These are phyloP conservation scores for Lanius collurio DNA, from an alignment of 2,113 vertebrate genomes.

Conservation along the genomic window DNA sequence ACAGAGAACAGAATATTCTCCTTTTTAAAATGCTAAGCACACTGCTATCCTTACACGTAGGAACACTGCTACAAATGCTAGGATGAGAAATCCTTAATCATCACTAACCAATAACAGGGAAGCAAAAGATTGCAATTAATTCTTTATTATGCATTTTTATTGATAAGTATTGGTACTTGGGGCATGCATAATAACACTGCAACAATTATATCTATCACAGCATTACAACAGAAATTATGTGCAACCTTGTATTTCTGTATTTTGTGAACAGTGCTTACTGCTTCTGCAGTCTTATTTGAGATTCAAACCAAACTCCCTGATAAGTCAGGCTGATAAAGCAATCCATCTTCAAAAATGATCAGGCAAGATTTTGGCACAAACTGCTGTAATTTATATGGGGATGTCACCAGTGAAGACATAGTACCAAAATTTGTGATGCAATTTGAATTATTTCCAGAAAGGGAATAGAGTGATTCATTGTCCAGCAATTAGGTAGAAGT, in stretches of 20 bases:
- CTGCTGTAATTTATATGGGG: background rate
- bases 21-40: background rate
- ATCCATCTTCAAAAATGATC: background rate
- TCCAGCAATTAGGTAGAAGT: background rate
- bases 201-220: constrained; percentile 53
- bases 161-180: constrained; percentile 33
- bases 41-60: background rate
- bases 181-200: constrained; percentile 66
- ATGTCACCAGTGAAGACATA: background rate
- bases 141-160: constrained; percentile 59
- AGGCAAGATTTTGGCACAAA: constrained; percentile 22
- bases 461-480: background rate
- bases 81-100: background rate
- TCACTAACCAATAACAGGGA: constrained; percentile 29
- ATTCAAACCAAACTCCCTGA: background rate
- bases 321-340: background rate
- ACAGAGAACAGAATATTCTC: background rate
- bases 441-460: background rate
- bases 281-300: background rate
- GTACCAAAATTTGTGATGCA: background rate
- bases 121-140: constrained; percentile 29
- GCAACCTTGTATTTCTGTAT: constrained; percentile 23
- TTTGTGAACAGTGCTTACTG: background rate
- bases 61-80: background rate
- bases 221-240: constrained; percentile 40